A percentile compares a stretch with the other conserved stretches of the same genome.
These are phyloP conservation scores for Bolinopsis microptera DNA, from an alignment of 37 sponge, comb jelly and placozoan species.

Conservation along the genomic window DNA sequence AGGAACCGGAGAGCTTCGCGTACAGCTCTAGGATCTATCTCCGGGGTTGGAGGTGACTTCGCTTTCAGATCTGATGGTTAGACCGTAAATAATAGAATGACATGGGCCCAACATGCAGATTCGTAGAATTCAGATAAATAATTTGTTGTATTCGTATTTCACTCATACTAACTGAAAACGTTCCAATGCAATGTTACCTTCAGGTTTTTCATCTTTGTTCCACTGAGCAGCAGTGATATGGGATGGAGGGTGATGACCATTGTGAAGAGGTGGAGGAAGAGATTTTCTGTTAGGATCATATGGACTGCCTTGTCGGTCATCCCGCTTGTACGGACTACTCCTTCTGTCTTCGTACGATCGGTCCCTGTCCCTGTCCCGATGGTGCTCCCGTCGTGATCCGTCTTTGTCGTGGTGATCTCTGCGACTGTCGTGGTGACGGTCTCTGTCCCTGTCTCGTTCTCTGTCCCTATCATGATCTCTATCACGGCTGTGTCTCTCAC, in stretches of 20 bases:
- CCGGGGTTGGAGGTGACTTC: conserved; percentile 28
- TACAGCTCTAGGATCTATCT: conserved; percentile 55
- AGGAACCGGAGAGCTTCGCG: conserved; percentile 42
- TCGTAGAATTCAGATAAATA: no score
- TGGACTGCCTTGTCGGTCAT: neutral
- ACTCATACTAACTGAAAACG: neutral
- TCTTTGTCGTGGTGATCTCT: neutral
- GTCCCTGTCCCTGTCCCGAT: no score
- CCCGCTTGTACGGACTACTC: neutral
- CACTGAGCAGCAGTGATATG: neutral
- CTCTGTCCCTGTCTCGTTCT: neutral
- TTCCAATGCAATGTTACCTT: neutral
- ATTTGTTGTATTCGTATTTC: no score
- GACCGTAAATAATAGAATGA: no score
- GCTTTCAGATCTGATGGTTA: conserved; percentile 3
- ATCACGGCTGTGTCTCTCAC: conserved; percentile 25
- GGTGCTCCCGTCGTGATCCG: neutral
- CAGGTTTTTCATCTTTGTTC: neutral
- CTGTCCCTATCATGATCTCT: conserved; percentile 14
- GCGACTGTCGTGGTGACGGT: neutral
- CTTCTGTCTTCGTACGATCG: conserved; percentile 4
- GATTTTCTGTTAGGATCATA: neutral
- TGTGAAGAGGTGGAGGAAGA: conserved; percentile 2
- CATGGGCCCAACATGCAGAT: no score
- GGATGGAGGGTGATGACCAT: neutral